A percentile compares a stretch with the other conserved stretches of the same genome.
phyloP scores from a whole-genome alignment of 2,797 vertebrate species.

The Protosalanx chinensis region DNA sequence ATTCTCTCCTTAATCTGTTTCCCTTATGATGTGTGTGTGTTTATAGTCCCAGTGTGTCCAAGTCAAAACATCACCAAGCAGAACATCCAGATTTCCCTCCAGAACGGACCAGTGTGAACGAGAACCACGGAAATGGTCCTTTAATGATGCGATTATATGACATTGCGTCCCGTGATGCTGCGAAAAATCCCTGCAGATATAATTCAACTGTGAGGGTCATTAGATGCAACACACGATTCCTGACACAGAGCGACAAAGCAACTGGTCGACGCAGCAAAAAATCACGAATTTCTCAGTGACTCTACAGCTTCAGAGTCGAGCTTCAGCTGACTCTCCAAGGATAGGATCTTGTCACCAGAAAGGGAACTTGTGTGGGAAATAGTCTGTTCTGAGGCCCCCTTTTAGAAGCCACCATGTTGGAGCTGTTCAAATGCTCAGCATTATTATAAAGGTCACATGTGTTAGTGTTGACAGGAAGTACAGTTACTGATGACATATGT shows the following conservation, averaged over 20 bases:
- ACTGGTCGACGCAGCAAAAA: slow-evolving; percentile 16
- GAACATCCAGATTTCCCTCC: too few relatives aligned
- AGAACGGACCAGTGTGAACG: too few relatives aligned
- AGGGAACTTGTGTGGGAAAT: neutral
- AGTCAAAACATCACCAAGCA: too few relatives aligned
- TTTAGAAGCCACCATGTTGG: neutral
- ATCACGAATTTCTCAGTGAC: too few relatives aligned
- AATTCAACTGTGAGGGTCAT: slow-evolving; percentile 34
- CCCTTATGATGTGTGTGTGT: too few relatives aligned
- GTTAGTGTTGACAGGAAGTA: slow-evolving; percentile 14
- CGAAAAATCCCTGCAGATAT: too few relatives aligned
- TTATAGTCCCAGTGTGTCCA: too few relatives aligned
- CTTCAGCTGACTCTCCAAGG: neutral
- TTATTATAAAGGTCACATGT: neutral
- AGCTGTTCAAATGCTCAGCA: neutral
- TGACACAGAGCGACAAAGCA: slow-evolving; percentile 35
- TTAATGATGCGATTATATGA: too few relatives aligned
- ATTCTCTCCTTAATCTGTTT: too few relatives aligned
- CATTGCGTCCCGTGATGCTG: too few relatives aligned
- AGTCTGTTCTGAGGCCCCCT: neutral
- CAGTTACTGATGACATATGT: slow-evolving; percentile 26
- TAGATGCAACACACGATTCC: slow-evolving; percentile 57
- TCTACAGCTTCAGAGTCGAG: neutral
- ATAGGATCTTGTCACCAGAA: neutral
- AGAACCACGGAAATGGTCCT: too few relatives aligned